Conservation (phyloP, 2,888 invertebrate genomes). For the Polydrusus cervinus region DNA sequence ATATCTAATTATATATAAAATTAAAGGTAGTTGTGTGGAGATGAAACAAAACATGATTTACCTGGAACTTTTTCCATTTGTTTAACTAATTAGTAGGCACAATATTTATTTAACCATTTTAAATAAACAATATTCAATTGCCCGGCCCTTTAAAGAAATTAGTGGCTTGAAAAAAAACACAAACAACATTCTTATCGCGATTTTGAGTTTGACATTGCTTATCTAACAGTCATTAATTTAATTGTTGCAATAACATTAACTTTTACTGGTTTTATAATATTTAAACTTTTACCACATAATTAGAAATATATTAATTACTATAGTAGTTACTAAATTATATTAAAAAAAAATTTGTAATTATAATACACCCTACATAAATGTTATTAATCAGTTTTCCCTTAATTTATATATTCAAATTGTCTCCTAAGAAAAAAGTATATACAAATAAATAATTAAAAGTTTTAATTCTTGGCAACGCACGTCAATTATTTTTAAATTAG, state of each 20-base stretch:
- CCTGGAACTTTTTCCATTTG: slow-evolving; percentile 13
- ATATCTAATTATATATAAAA: too few species aligned
- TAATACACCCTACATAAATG: too few species aligned
- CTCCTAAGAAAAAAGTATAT: too few species aligned
- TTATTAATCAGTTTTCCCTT: too few species aligned
- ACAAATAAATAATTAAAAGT: not conserved
- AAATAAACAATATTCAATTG: not conserved
- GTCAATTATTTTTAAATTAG: not conserved
- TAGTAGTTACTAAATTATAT: too few species aligned
- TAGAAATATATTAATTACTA: too few species aligned
- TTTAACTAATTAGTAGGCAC: not conserved
- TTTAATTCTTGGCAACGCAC: not conserved
- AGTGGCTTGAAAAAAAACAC: not conserved
- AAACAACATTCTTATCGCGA: not conserved
- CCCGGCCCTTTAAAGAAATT: too few species aligned
- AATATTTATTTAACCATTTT: not conserved
- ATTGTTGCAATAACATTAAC: not conserved
- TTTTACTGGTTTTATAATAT: not conserved
- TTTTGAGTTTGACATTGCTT: slow-evolving; percentile 3
- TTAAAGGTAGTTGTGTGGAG: not conserved
- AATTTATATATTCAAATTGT: too few species aligned
- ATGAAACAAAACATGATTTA: not conserved
- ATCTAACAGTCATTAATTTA: slow-evolving; percentile 5
- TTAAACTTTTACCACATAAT: not conserved
- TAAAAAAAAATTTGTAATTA: too few species aligned